Base-by-base conservation (phyloP, 2,113 vertebrate species). In the Ammospiza nelsoni region DNA sequence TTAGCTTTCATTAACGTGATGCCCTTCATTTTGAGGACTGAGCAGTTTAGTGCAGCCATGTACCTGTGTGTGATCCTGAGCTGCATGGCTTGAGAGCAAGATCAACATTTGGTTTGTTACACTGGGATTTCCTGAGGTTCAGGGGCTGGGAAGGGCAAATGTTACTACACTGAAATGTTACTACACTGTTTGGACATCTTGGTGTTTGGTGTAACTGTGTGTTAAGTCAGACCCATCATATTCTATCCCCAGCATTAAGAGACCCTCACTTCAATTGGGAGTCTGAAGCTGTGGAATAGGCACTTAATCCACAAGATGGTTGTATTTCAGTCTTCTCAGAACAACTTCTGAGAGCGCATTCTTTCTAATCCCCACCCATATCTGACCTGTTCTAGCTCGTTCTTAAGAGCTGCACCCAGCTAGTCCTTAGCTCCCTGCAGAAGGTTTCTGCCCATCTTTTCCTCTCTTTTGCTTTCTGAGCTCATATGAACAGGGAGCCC, bases 311-410 rank as follows among this genome's bases (percentile, higher is more conserved):
- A 29, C 68, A 89, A 49, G 63, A 58, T 65, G 84, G 85, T 86
- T 87, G 61, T 61, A 48, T 87, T 93, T 92, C 62, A 69, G 46
- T 35, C 43, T 80, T 59, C 90, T 94, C 6, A 0, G n/a, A 69
- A 69, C 58, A 81, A 86, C 89, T 95, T 91, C 87, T 72, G 67
- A 80, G 69, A 79, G 79, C 92, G 79, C 90, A 95, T 96, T 97
- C 93, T 89, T 94, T 83, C 74, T 90, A 73, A 80, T 96, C 96
- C 94, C 91, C 95, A 91, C 96, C 88, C 91, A 77, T 87, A 84
- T 33, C 76, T 93, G 59, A 95, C 95, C 92, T 97, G 97, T 90
- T 81, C 59, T 58, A 91, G 84, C 92, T 97, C 57, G 84, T 86
- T 95, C 94, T 76, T 58, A 87, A 62, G 84, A 91, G 96, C 95